These are phyloP conservation scores for Leguminivora glycinivorella DNA, from an alignment of 1,140 invertebrate genomes.

Conservation along the genomic window DNA sequence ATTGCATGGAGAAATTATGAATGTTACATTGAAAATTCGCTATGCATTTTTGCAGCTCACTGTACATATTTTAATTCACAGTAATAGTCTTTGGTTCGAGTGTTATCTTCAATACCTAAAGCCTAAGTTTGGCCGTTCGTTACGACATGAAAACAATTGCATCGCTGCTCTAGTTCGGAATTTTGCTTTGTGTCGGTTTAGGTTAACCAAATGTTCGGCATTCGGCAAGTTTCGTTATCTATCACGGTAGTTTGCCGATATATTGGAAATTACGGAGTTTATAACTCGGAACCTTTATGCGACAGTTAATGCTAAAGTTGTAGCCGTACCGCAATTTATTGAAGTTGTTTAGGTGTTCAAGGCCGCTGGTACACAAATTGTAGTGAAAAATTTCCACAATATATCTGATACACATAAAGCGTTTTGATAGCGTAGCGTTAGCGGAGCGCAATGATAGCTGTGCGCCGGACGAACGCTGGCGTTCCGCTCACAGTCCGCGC, in stretches of 20 bases:
- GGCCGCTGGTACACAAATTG: background rate
- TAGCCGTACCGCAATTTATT: background rate
- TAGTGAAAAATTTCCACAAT: background rate
- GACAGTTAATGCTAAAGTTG: slow-evolving; percentile 12
- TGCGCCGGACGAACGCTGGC: too few species aligned
- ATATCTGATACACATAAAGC: too few species aligned
- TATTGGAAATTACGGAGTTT: slow-evolving; percentile 16
- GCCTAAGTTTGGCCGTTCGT: slow-evolving; percentile 24
- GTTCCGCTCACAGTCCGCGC: too few species aligned
- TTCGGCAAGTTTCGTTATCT: slow-evolving; percentile 26
- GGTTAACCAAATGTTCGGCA: slow-evolving; percentile 21
- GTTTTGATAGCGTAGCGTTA: too few species aligned
- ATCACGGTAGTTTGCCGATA: slow-evolving; percentile 26
- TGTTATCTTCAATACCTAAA: slow-evolving; percentile 24
- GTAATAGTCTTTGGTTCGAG: too few species aligned
- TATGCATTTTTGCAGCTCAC: too few species aligned
- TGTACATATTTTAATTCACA: too few species aligned
- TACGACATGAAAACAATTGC: slow-evolving; percentile 21
- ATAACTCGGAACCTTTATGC: slow-evolving; percentile 14
- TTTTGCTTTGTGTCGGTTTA: slow-evolving; percentile 26
- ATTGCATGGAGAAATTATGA: too few species aligned
- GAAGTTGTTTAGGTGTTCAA: slow-evolving; percentile 12
- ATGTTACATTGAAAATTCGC: too few species aligned
- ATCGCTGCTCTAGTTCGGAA: slow-evolving; percentile 7
- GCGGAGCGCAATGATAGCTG: too few species aligned